A percentile compares a stretch with the other conserved stretches of the same genome.
These are phyloP conservation scores for Osmerus mordax DNA, from an alignment of 2,113 vertebrate genomes.

Conservation along the genomic window DNA sequence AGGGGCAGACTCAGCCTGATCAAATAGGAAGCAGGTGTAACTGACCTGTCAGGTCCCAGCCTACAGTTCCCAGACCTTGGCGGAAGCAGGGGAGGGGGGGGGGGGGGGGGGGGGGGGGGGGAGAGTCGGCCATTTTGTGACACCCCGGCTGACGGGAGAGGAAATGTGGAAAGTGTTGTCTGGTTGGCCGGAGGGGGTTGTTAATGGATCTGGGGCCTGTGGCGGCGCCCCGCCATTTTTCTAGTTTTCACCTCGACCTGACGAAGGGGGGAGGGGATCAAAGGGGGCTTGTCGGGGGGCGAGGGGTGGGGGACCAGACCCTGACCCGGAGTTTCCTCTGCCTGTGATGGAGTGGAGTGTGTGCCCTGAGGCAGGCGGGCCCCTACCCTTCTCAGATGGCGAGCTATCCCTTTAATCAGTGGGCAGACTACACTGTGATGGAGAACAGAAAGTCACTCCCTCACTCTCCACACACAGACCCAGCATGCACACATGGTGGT, in stretches of 20 bases:
- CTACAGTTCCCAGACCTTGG: slow-evolving; percentile 66
- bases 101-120: slow-evolving; percentile 57
- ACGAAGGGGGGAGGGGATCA: slow-evolving; percentile 49
- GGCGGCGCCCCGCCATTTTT: slow-evolving; percentile 34
- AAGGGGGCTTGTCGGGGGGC: slow-evolving; percentile 46
- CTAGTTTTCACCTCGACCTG: slow-evolving; percentile 15
- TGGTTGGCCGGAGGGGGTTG: slow-evolving; percentile 48
- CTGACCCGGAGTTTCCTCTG: not conserved
- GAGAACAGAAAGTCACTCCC: slow-evolving; percentile 60
- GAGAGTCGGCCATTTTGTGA: slow-evolving; percentile 63
- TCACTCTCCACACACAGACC: not conserved
- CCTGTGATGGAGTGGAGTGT: slow-evolving; percentile 1
- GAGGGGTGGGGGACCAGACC: not conserved
- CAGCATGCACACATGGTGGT: slow-evolving; percentile 2
- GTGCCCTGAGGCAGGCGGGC: slow-evolving; percentile 54
- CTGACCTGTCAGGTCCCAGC: slow-evolving; percentile 50
- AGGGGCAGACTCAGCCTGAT: not conserved
- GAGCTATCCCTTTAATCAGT: slow-evolving; percentile 75
- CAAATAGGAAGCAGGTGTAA: slow-evolving; percentile 65
- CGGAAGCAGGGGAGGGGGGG: slow-evolving; percentile 54
- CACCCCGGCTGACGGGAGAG: slow-evolving; percentile 55
- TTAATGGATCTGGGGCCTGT: slow-evolving; percentile 62
- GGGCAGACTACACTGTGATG: slow-evolving; percentile 61
- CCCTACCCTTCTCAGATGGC: slow-evolving; percentile 54
- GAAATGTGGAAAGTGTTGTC: slow-evolving; percentile 62